Evolutionary conservation across 2,888 invertebrate genomes (phyloP).

Genomic region (Patella depressa): DNA sequence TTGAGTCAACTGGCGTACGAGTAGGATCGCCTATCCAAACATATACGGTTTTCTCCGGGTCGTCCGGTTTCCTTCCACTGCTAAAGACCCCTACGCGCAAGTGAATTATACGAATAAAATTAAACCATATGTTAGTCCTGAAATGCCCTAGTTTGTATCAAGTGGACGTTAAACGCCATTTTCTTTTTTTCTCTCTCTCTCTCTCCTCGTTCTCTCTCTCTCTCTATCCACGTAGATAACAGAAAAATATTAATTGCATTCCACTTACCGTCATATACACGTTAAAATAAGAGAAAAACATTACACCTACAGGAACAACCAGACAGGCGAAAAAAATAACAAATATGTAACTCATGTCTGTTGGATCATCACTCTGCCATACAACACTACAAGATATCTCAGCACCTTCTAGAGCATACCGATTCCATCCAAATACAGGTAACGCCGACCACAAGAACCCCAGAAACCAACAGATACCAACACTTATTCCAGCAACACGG

Average conservation of each 20-base stretch:
- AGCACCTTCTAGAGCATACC: conserved; percentile 52
- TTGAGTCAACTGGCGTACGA: too few relatives aligned
- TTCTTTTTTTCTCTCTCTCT: too few relatives aligned
- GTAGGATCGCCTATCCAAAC: too few relatives aligned
- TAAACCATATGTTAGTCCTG: too few relatives aligned
- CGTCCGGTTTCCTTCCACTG: too few relatives aligned
- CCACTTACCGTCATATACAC: conserved; percentile 56
- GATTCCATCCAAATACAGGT: conserved; percentile 61
- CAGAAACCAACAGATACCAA: conserved; percentile 39
- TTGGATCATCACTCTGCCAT: conserved; percentile 42
- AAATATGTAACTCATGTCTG: conserved; percentile 49
- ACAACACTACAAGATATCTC: conserved; percentile 51
- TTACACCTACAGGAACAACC: conserved; percentile 49
- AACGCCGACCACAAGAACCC: conserved; percentile 54
- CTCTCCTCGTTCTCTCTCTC: too few relatives aligned
- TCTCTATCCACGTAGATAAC: too few relatives aligned
- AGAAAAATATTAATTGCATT: not conserved
- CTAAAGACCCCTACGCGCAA: too few relatives aligned
- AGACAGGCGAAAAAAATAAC: conserved; percentile 54
- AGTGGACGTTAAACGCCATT: too few relatives aligned
- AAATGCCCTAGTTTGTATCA: too few relatives aligned
- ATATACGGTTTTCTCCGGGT: too few relatives aligned
- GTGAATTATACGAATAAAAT: too few relatives aligned
- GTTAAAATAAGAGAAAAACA: conserved; percentile 50
- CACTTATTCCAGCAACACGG: conserved; percentile 38